Conservation (phyloP, 2,797 vertebrate genomes). For the Gastrophryne carolinensis region DNA sequence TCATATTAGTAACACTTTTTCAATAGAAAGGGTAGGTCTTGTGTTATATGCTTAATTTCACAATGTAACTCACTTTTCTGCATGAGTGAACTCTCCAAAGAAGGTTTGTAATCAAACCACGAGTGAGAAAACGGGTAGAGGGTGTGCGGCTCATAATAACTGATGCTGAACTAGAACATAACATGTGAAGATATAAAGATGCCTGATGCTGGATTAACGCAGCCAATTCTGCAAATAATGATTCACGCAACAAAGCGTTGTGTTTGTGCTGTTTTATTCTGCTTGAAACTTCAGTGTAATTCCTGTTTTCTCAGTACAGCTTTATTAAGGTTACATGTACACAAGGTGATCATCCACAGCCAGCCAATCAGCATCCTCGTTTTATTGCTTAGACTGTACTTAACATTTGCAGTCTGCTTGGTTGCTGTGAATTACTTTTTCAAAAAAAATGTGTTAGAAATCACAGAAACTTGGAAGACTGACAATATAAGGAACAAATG, state of each 20-base stretch:
- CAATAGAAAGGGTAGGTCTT: constrained; percentile 39
- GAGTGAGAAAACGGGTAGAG: constrained; percentile 17
- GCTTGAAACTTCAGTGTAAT: not conserved
- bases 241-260: not conserved
- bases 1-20: constrained; percentile 35
- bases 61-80: constrained; percentile 43
- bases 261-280: too few species aligned
- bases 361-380: not conserved
- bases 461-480: too few species aligned
- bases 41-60: constrained; percentile 48
- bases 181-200: not conserved
- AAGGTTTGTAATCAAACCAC: constrained; percentile 42
- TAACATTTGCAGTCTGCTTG: not conserved
- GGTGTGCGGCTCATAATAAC: not conserved
- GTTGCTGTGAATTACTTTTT: not conserved
- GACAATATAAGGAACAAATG: too few species aligned
- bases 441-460: too few species aligned
- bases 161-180: not conserved
- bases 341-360: not conserved
- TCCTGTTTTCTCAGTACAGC: not conserved
- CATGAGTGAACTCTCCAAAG: constrained; percentile 22
- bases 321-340: not conserved
- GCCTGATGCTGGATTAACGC: not conserved
- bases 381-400: not conserved
- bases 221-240: not conserved